Evolutionary conservation across 2,888 invertebrate species (phyloP), one percentile per base, ranked within the genome.

Genomic region (Hirtodrosophila confusa): DNA sequence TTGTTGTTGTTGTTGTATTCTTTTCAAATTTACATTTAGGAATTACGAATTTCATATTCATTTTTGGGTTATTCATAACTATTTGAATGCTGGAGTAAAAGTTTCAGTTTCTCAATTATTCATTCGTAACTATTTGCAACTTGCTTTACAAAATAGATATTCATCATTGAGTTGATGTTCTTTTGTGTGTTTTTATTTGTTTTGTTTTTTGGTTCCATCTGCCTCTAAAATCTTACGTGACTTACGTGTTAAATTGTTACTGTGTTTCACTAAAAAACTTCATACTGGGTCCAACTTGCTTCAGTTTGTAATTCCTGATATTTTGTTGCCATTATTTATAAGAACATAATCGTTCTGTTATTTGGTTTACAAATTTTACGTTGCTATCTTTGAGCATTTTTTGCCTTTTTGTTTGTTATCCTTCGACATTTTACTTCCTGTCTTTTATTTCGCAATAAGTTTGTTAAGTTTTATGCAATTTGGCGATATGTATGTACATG

Each of bases 401-500:
- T 51, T 56, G 56, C 33, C 35, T 37, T 44, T 48, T 56, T 57
- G 49, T 62, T n/a, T n/a, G n/a, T n/a, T n/a, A n/a, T n/a, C n/a
- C n/a, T n/a, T n/a, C n/a, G 35, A 45, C 55, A 27, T 27, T 47
- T 61, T 62, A 36, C 39, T 47, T 66, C 67, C 29, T 39, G 17
- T 17, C 17, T 17, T 17, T 17, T 17, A 17, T 37, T 62, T 56
- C 35, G 50, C 65, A 49, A 57, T 69, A 61, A 66, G 65, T 71
- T 80, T 56, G 61, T 31, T 40, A 56, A 54, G 57, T 64, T 70
- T 50, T 69, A 61, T 72, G 75, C 80, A 78, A 54, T 69, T 75
- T 78, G 84, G 83, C 82, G 82, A 82, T 83, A 83, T 83, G 82
- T 86, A 83, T 86, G 84, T 86, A 86, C 86, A 83, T 76, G 78